Evolutionary conservation across 37 sponge, comb jelly and placozoan species (phyloP).

Genomic region (Tethya wilhelma): DNA sequence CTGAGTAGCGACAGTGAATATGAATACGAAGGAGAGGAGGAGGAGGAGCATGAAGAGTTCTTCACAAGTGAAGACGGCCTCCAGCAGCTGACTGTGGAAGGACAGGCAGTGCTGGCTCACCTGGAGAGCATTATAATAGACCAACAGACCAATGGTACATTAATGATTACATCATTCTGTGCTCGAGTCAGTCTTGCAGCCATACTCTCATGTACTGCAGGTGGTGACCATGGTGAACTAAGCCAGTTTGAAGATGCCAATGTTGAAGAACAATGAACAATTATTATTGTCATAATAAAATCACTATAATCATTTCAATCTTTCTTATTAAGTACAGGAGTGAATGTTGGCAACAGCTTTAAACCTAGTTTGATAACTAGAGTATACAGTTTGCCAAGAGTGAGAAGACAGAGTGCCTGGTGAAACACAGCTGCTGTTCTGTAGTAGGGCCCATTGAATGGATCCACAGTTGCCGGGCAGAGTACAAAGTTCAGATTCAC

Average conservation of each 20-base stretch:
- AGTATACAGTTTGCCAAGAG: conserved; percentile 77
- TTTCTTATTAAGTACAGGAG: conserved; percentile 10
- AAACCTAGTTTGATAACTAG: conserved; percentile 18
- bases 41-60: conserved; percentile 27
- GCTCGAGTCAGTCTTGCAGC: too few species aligned
- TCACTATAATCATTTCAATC: neutral
- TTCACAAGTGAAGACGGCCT: conserved; percentile 48
- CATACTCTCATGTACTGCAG: too few species aligned
- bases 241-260: conserved; percentile 78
- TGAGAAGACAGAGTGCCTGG: conserved; percentile 67
- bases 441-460: conserved; percentile 89
- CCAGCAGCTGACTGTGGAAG: conserved; percentile 44
- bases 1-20: conserved; percentile 17
- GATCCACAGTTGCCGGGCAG: conserved; percentile 82
- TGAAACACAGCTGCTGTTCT: conserved; percentile 73
- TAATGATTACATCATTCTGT: too few species aligned
- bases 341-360: neutral
- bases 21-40: conserved; percentile 36
- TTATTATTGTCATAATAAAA: neutral
- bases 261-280: neutral
- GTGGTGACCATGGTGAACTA: neutral
- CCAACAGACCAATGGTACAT: too few species aligned
- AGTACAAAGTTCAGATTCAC: conserved; percentile 90
- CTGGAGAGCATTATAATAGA: conserved; percentile 21
- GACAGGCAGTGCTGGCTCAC: conserved; percentile 38